phyloP scores from a whole-genome alignment of 2,797 vertebrate species.

The Psittacula derbiana region DNA sequence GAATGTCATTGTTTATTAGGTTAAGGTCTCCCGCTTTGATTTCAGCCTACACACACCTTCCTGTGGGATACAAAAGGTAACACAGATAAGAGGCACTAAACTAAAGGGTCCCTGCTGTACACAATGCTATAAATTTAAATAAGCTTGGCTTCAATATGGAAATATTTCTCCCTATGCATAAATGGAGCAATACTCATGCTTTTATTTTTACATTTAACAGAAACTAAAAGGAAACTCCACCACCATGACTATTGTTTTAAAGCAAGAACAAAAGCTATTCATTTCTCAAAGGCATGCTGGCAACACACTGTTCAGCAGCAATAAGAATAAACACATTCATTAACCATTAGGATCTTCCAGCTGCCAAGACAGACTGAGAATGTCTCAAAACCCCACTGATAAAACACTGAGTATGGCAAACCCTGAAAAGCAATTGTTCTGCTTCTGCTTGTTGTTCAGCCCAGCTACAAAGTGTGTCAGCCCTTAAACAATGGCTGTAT shows the following conservation, averaged over 20 bases:
- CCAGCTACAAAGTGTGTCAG: conserved; percentile 10
- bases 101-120: background rate
- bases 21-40: background rate
- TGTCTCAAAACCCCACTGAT: conserved; percentile 18
- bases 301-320: conserved; percentile 6
- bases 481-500: background rate
- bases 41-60: background rate
- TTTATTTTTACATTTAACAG: background rate
- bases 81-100: background rate
- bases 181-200: background rate
- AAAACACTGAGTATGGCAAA: background rate
- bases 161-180: background rate
- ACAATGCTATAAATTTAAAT: background rate
- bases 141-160: background rate
- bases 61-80: background rate
- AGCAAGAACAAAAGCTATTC: conserved; percentile 48
- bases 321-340: conserved; percentile 53
- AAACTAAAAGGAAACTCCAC: conserved; percentile 1
- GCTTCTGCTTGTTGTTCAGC: background rate
- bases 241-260: background rate
- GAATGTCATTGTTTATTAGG: background rate
- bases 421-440: conserved; percentile 9
- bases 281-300: background rate
- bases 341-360: background rate
- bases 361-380: conserved; percentile 29